phyloP scores from a whole-genome alignment of 2,797 vertebrate species.

The Sebastes vulpes region DNA sequence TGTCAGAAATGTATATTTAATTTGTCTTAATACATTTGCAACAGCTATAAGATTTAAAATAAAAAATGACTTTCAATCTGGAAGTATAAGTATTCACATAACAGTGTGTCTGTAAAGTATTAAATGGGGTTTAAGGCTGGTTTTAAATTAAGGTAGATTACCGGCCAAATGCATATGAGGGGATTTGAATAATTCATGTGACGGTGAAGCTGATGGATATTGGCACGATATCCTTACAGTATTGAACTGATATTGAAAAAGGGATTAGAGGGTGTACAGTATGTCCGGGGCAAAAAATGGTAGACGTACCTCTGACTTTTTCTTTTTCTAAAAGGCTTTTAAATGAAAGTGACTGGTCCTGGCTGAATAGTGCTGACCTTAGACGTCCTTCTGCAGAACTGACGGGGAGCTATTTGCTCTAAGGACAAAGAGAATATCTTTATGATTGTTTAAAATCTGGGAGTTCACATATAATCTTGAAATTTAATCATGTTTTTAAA shows the following conservation, averaged over 20 bases:
- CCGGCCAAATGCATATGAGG: slow-evolving; percentile 60
- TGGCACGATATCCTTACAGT: slow-evolving; percentile 34
- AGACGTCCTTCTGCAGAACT: slow-evolving; percentile 28
- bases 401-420: slow-evolving; percentile 3
- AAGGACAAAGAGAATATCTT: slow-evolving; percentile 1
- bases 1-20: not conserved
- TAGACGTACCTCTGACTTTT: not conserved
- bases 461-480: not conserved
- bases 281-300: slow-evolving; percentile 2
- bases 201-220: slow-evolving; percentile 49
- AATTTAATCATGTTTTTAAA: not conserved
- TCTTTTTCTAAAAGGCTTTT: slow-evolving; percentile 15
- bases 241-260: slow-evolving; percentile 59
- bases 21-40: not conserved
- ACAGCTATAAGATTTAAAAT: slow-evolving; percentile 8
- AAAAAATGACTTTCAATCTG: slow-evolving; percentile 1
- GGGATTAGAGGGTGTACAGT: slow-evolving; percentile 40
- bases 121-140: slow-evolving; percentile 63
- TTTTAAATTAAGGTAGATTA: slow-evolving; percentile 66
- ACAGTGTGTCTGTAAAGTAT: slow-evolving; percentile 28
- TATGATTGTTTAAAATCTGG: slow-evolving; percentile 3
- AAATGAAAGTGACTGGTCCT: slow-evolving; percentile 33
- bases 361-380: slow-evolving; percentile 33
- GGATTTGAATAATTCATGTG: slow-evolving; percentile 60
- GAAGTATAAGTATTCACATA: not conserved